Evolutionary conservation across 2,113 vertebrate genomes (phyloP).

Genomic region (Catharus minimus): DNA sequence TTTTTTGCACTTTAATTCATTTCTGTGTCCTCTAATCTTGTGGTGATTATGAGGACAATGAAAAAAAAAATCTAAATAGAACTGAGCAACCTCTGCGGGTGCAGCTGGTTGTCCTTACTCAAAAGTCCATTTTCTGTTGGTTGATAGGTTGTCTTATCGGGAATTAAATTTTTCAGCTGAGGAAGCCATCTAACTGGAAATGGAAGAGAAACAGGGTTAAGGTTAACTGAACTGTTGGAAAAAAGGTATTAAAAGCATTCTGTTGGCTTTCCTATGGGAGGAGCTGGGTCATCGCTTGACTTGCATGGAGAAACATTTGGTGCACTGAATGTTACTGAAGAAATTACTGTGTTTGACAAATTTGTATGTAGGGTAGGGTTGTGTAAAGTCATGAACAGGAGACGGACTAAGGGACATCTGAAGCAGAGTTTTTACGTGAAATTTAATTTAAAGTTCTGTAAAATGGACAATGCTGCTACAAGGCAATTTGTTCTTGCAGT

Average conservation of each 20-base stretch:
- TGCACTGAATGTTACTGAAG: neutral
- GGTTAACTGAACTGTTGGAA: constrained; percentile 21
- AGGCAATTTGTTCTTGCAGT: neutral
- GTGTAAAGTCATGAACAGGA: constrained; percentile 8
- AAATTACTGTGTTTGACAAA: neutral
- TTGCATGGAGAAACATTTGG: neutral
- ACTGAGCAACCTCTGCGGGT: neutral
- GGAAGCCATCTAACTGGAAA: neutral
- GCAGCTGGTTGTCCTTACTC: neutral
- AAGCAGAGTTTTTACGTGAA: constrained; percentile 19
- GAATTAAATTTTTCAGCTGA: constrained; percentile 55
- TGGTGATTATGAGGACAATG: neutral
- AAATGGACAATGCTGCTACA: neutral
- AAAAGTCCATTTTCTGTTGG: constrained; percentile 36
- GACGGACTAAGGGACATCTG: neutral
- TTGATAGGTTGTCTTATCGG: constrained; percentile 49
- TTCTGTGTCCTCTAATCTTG: neutral
- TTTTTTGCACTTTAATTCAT: neutral
- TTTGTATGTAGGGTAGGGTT: neutral
- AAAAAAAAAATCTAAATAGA: neutral
- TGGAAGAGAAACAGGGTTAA: neutral
- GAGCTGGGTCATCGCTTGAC: neutral
- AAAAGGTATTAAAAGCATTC: neutral
- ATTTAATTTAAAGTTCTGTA: constrained; percentile 28
- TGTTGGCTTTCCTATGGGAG: neutral